These are phyloP conservation scores for Calosoma granatense DNA, from an alignment of 1,140 invertebrate genomes.

Conservation along the genomic window DNA sequence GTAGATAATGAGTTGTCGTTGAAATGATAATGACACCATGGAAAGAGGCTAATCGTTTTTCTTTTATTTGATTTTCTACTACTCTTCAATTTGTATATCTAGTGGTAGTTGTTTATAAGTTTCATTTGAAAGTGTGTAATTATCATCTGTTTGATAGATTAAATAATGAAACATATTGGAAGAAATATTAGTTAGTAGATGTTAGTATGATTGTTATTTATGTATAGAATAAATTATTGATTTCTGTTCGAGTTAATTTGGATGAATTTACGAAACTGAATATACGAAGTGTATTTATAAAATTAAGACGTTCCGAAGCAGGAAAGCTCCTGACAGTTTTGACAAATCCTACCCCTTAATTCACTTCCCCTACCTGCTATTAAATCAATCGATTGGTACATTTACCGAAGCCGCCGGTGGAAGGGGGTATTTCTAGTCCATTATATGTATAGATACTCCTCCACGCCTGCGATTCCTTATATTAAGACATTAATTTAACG, in stretches of 20 bases:
- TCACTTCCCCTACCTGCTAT: background rate
- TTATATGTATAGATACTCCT: slow-evolving; percentile 7
- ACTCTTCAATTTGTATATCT: too few species aligned
- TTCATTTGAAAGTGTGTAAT: too few species aligned
- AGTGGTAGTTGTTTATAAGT: too few species aligned
- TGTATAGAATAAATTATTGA: too few species aligned
- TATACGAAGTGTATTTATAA: background rate
- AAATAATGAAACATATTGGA: too few species aligned
- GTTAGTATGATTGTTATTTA: too few species aligned
- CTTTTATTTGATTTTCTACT: background rate
- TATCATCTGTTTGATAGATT: too few species aligned
- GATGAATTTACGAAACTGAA: too few species aligned
- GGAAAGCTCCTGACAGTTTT: background rate
- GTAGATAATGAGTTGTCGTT: background rate
- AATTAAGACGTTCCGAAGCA: background rate
- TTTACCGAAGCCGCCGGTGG: background rate
- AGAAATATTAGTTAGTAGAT: too few species aligned
- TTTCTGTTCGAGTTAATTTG: too few species aligned
- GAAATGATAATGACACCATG: background rate
- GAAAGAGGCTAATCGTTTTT: background rate
- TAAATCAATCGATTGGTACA: slow-evolving; percentile 7
- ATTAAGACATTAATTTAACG: slow-evolving; percentile 5
- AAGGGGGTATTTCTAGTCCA: background rate
- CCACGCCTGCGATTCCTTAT: background rate
- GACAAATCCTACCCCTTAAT: slow-evolving; percentile 6